Evolutionary conservation across 2,888 invertebrate species (phyloP).

Genomic region (Limnephilus rhombicus): DNA sequence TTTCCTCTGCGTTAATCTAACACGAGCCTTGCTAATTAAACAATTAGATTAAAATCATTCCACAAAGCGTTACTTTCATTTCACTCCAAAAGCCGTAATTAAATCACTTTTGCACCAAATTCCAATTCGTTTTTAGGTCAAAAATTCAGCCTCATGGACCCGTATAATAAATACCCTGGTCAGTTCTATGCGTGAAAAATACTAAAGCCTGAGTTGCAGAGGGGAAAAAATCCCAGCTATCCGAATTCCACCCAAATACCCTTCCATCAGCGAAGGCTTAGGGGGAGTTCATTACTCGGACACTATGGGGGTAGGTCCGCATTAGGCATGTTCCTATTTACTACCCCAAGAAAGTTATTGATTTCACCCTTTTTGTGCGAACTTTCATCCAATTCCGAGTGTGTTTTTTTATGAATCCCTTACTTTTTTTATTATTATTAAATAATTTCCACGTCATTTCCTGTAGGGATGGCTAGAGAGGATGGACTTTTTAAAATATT

Average conservation of each 20-base stretch:
- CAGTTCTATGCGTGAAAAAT: background rate
- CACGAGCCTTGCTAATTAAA: background rate
- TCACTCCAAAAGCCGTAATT: background rate
- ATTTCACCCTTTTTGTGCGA: background rate
- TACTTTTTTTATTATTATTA: background rate
- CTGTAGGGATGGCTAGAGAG: too few relatives aligned
- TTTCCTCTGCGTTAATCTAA: background rate
- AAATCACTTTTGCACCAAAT: background rate
- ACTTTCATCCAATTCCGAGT: background rate
- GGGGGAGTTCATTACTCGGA: slow-evolving; percentile 12
- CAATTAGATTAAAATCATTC: background rate
- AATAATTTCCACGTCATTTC: too few relatives aligned
- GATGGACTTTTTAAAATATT: too few relatives aligned
- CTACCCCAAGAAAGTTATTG: background rate
- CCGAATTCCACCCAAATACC: background rate
- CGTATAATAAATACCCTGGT: background rate
- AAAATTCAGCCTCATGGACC: background rate
- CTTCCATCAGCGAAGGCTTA: background rate
- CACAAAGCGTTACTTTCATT: background rate
- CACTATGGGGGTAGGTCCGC: background rate
- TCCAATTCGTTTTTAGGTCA: background rate
- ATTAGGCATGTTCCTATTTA: background rate
- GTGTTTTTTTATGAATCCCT: background rate
- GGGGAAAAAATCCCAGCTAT: slow-evolving; percentile 2
- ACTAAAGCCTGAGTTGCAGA: background rate